Percentiles rank a stretch among this genome's conserved stretches.
Conservation (phyloP, 2,797 vertebrate species). For the Pitangus sulphuratus region DNA sequence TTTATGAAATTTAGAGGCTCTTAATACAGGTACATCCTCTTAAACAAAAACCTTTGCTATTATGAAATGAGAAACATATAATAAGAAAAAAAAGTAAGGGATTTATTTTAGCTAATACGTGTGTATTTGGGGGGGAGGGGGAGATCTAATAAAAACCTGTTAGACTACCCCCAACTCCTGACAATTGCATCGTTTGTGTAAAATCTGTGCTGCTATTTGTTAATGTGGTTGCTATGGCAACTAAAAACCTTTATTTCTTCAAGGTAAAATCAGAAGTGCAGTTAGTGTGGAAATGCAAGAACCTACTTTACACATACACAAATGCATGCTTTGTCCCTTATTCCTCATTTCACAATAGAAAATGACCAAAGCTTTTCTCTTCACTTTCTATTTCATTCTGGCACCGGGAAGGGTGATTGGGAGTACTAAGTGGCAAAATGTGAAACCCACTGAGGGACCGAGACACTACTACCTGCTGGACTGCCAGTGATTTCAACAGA, state of each 20-base stretch:
- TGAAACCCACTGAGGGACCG: neutral
- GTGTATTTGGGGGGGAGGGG: neutral
- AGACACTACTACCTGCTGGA: neutral
- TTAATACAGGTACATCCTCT: neutral
- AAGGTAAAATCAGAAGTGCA: slow-evolving; percentile 20
- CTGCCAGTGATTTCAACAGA: neutral
- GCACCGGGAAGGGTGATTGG: neutral
- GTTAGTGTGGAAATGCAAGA: neutral
- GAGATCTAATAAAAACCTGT: neutral
- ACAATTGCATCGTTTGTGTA: neutral
- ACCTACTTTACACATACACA: neutral
- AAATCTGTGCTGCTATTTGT: slow-evolving; percentile 41
- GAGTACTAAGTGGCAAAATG: neutral
- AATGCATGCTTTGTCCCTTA: neutral
- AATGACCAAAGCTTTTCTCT: neutral
- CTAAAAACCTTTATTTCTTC: slow-evolving; percentile 5
- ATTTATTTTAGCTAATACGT: neutral
- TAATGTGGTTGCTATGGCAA: slow-evolving; percentile 38
- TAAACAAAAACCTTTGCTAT: neutral
- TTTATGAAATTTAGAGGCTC: neutral
- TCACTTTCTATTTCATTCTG: neutral
- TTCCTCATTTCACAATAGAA: neutral
- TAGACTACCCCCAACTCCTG: neutral
- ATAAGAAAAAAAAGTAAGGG: neutral
- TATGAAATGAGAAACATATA: neutral